Base-by-base conservation (phyloP, 2,797 vertebrate genomes). In the Loris lydekkerianus region DNA sequence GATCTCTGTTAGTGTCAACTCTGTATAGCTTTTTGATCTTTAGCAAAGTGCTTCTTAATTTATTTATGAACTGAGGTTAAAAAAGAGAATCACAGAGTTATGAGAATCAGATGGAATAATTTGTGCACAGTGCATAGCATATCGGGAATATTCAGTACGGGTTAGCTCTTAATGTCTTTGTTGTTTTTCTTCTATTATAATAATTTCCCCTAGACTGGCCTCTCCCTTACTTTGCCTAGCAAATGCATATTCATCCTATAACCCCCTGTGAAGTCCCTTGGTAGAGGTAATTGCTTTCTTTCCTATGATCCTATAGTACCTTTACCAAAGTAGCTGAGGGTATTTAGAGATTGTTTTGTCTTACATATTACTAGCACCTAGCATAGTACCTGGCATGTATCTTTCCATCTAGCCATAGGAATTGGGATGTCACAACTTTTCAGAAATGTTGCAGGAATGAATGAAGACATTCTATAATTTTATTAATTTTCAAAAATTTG, bases 391-490 rank as follows among this genome's bases (percentile, higher is more conserved):
- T 60, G 20, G 46, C 63, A 29, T 37, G n/a, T 81, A 60, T 76
- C n/a, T 65, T 25, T 8, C 25, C 31, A 58, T 43, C 5, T 82
- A 49, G 15, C 20, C 20, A 56, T 58, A 87, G 20, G 73, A 85
- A 70, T 78, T 95, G 40, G 29, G 76, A 65, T 88, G 13, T 91
- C 18, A 0, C 77, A 58, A 63, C 31, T 84, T 86, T 82, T 77
- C n/a, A 78, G 53, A 90, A 86, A 93, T 91, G n/a, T 89, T 61
- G 89, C 87, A 89, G 43, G 84, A 87, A 58, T 84, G 27, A 84
- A 34, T 82, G 56, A 82, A 95, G 53, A 21, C 18, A 49, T 73
- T 92, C 58, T 75, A 37, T 86, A 78, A 70, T 86, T 89, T 76
- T 85, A 75, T 46, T 78, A 65, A 91, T 75, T 91, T 91, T 61